Percentiles rank a stretch among this genome's conserved stretches.
Evolutionary conservation across 1,140 invertebrate species (phyloP).

Genomic region (Onthophagus taurus): DNA sequence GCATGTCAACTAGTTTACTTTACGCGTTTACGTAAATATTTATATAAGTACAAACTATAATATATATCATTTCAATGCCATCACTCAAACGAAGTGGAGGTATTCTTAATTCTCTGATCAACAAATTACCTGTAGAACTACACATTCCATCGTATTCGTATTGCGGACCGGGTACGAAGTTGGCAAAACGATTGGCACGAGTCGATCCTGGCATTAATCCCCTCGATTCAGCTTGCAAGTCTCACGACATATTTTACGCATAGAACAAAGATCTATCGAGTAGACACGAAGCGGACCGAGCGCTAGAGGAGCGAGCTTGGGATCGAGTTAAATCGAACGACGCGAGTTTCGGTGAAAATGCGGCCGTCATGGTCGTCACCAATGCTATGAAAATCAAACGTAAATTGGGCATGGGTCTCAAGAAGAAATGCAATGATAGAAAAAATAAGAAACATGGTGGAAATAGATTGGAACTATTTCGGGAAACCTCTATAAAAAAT

Average conservation of each 20-base stretch:
- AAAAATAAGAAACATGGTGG: neutral
- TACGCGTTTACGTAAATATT: neutral
- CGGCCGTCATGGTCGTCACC: conserved; percentile 26
- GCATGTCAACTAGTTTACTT: neutral
- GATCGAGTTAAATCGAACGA: conserved; percentile 33
- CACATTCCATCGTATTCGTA: conserved; percentile 40
- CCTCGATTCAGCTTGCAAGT: conserved; percentile 23
- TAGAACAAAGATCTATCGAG: conserved; percentile 29
- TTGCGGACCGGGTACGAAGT: conserved; percentile 25
- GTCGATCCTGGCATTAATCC: conserved; percentile 24
- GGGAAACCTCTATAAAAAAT: neutral
- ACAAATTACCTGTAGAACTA: conserved; percentile 38
- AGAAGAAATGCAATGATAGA: conserved; percentile 10
- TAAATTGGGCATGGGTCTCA: conserved; percentile 30
- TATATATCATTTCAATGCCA: neutral
- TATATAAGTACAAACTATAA: neutral
- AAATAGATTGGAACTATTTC: neutral
- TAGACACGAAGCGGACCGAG: conserved; percentile 36
- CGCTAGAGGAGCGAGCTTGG: conserved; percentile 34
- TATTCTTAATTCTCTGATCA: conserved; percentile 24
- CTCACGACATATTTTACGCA: conserved; percentile 27
- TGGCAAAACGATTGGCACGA: conserved; percentile 18
- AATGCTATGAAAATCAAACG: conserved; percentile 32
- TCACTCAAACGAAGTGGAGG: neutral
- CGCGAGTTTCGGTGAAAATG: conserved; percentile 28